A percentile compares a stretch with the other conserved stretches of the same genome.
Conservation (phyloP, 2,113 vertebrate genomes). For the Melanostigma gelatinosum region DNA sequence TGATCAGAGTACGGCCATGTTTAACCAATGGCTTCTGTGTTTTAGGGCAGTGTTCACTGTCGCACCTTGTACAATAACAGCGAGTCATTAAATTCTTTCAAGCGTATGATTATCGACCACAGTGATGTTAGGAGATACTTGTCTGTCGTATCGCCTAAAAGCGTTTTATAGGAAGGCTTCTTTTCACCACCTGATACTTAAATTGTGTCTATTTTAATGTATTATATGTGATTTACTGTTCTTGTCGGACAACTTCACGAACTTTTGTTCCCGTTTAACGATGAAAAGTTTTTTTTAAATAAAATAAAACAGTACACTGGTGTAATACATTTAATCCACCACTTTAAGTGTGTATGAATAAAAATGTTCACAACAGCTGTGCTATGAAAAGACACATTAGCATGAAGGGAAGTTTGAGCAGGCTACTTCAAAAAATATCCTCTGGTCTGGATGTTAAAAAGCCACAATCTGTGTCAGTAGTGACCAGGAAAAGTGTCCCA, state of each 20-base stretch:
- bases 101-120: conserved; percentile 72
- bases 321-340: neutral
- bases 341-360: neutral
- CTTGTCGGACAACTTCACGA: conserved; percentile 1
- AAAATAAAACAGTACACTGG: conserved; percentile 21
- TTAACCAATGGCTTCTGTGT: conserved; percentile 67
- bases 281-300: conserved; percentile 27
- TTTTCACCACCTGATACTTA: conserved; percentile 13
- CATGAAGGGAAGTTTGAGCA: neutral
- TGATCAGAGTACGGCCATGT: conserved; percentile 20
- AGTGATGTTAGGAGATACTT: conserved; percentile 62
- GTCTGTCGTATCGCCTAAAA: conserved; percentile 15
- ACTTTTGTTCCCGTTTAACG: conserved; percentile 12
- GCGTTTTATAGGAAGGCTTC: neutral
- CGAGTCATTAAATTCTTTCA: conserved; percentile 64
- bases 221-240: neutral
- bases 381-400: neutral
- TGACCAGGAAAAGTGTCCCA: neutral
- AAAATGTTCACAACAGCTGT: neutral
- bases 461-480: neutral
- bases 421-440: neutral
- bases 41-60: conserved; percentile 73
- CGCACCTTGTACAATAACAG: conserved; percentile 79
- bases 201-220: conserved; percentile 8
- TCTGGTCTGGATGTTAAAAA: neutral